Evolutionary conservation across 2,797 vertebrate species (phyloP).

Genomic region (Tragelaphus eurycerus): DNA sequence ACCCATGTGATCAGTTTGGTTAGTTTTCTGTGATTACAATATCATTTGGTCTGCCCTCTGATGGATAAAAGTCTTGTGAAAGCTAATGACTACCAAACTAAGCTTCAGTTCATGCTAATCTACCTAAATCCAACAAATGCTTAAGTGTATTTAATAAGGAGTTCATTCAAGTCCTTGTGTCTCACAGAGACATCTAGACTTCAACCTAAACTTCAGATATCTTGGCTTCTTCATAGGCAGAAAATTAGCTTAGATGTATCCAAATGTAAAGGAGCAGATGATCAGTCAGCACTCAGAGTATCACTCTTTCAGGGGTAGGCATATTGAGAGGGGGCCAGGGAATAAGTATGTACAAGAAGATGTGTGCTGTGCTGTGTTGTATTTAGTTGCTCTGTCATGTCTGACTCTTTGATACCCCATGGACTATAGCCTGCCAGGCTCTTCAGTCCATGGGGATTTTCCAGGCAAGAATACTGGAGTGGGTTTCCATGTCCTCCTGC

Average conservation of each 20-base stretch:
- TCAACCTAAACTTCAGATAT: not conserved
- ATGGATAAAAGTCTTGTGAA: not conserved
- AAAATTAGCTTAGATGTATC: not conserved
- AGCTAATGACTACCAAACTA: not conserved
- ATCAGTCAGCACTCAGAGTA: not conserved
- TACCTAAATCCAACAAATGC: not conserved
- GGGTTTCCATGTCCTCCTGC: not conserved
- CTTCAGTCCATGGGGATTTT: not conserved
- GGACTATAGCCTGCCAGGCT: not conserved
- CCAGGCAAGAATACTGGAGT: not conserved
- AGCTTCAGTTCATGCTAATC: not conserved
- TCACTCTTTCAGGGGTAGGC: not conserved
- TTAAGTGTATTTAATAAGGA: not conserved
- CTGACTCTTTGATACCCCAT: not conserved
- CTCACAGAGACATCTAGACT: not conserved
- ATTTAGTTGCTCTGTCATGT: not conserved
- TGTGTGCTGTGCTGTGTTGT: not conserved
- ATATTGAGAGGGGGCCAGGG: not conserved
- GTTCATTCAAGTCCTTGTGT: not conserved
- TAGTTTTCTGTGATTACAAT: not conserved
- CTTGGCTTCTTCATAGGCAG: not conserved
- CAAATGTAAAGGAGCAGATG: not conserved
- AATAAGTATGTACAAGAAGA: not conserved
- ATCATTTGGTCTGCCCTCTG: not conserved
- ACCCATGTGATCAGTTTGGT: not conserved